phyloP scores from a whole-genome alignment of 2,888 invertebrate genomes.

The Chrysolina americana region DNA sequence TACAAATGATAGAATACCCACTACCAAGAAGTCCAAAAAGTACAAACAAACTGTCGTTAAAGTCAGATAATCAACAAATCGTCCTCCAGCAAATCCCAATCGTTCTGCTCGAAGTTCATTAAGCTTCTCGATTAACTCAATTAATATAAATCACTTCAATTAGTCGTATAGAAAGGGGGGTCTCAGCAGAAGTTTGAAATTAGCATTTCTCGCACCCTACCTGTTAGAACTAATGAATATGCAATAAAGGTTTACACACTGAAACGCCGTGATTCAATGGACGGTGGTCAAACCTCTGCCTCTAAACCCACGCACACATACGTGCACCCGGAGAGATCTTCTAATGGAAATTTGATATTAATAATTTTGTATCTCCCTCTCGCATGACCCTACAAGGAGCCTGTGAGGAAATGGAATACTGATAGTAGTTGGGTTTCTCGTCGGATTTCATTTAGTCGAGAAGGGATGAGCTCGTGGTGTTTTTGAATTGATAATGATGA shows the following conservation, averaged over 20 bases:
- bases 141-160: neutral
- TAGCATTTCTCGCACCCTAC: neutral
- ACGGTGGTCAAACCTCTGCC: neutral
- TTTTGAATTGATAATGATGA: neutral
- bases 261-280: neutral
- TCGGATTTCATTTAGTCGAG: neutral
- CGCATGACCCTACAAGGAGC: neutral
- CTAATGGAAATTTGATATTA: slow-evolving; percentile 15
- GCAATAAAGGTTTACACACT: neutral
- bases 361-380: slow-evolving; percentile 3
- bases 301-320: neutral
- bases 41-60: too few species aligned
- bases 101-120: neutral
- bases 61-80: too few species aligned
- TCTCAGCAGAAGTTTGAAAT: neutral
- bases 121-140: neutral
- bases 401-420: slow-evolving; percentile 6
- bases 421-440: neutral
- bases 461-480: neutral
- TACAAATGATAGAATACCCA: too few species aligned
- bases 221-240: slow-evolving; percentile 11
- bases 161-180: neutral
- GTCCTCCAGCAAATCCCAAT: neutral
- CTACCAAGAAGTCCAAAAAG: too few species aligned
- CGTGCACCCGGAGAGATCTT: neutral